Percentiles rank a stretch among this genome's conserved stretches.
phyloP scores from a whole-genome alignment of 2,888 invertebrate genomes.

The Folsomia manolachei region DNA sequence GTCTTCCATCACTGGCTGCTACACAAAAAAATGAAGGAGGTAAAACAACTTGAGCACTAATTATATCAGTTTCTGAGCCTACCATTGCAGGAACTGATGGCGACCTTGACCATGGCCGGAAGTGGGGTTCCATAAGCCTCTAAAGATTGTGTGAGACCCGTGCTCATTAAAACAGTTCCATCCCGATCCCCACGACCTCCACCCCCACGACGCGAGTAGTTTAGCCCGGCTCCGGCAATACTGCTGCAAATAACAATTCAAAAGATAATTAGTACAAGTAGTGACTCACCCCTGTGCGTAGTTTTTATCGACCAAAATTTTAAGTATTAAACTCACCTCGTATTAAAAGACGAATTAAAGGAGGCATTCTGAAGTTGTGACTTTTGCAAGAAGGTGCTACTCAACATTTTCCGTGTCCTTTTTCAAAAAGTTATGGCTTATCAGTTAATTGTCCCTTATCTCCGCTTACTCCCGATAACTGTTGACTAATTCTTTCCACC shows the following conservation, averaged over 20 bases:
- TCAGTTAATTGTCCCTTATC: too few species aligned
- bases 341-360: conserved; percentile 27
- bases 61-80: conserved; percentile 13
- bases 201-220: conserved; percentile 1
- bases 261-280: too few species aligned
- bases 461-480: too few species aligned
- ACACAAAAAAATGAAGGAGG: background rate
- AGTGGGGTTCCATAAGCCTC: conserved; percentile 27
- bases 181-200: conserved; percentile 17
- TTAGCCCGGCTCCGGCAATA: background rate
- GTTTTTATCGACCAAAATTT: background rate
- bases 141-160: conserved; percentile 5
- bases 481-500: too few species aligned
- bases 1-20: background rate
- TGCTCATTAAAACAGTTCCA: background rate
- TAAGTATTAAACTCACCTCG: conserved; percentile 15
- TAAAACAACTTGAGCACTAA: background rate
- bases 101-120: conserved; percentile 36
- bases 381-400: background rate
- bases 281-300: too few species aligned
- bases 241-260: background rate
- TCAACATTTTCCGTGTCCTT: too few species aligned
- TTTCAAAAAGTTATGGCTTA: too few species aligned
- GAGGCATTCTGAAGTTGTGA: conserved; percentile 14
- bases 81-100: conserved; percentile 18